These are phyloP conservation scores for Megatriorchis doriae DNA, from an alignment of 2,113 vertebrate genomes.

Conservation along the genomic window DNA sequence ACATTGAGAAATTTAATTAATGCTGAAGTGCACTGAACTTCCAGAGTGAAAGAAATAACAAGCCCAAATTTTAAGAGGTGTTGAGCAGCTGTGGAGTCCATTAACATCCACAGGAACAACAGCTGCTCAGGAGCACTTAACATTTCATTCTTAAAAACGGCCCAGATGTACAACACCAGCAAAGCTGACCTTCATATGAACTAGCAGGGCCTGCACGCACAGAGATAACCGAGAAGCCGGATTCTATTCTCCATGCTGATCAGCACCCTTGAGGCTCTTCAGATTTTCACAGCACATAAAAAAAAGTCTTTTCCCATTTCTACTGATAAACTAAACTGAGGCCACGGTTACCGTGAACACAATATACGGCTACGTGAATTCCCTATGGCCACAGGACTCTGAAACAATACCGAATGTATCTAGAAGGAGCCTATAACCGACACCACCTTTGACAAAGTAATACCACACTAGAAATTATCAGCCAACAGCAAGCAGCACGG, in stretches of 20 bases:
- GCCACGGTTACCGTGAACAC: rapidly evolving
- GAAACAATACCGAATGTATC: not conserved
- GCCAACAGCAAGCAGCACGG: not conserved
- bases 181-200: not conserved
- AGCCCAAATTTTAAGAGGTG: not conserved
- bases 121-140: not conserved
- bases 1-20: not conserved
- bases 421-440: not conserved
- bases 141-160: not conserved
- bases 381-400: not conserved
- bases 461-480: not conserved
- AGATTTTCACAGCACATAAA: not conserved
- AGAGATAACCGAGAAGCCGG: not conserved
- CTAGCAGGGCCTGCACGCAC: not conserved
- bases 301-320: not conserved
- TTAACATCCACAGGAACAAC: not conserved
- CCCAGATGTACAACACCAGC: not conserved
- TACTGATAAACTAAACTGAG: not conserved
- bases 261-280: not conserved
- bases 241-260: not conserved
- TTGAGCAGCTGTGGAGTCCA: not conserved
- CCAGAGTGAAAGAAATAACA: not conserved
- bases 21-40: not conserved
- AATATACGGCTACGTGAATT: not conserved
- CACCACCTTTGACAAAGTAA: not conserved